Evolutionary conservation across 2,888 invertebrate genomes (phyloP), one percentile per base, ranked within the genome.

Genomic region (Pyrrhia umbra): DNA sequence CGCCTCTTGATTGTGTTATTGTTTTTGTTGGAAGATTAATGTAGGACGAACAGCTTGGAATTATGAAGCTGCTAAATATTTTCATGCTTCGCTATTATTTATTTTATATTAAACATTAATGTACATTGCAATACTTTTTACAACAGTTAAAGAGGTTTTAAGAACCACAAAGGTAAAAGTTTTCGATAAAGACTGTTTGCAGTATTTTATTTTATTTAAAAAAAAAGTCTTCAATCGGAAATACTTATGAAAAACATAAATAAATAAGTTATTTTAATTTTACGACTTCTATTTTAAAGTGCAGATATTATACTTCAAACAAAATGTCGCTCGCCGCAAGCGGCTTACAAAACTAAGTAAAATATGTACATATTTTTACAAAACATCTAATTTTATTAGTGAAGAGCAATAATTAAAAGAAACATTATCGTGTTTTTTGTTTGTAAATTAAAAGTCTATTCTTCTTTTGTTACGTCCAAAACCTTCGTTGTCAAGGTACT

Each of bases 401-500:
- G n/a, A 23, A n/a, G n/a, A n/a, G 4, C 13, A 18, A 5, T 15
- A 15, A 30, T 45, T 37, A 2, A 18, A 45, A 27, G 45, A 18
- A 46, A n/a, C 13, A 10, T 10, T 27, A 13, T 51, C 27, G 25
- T 25, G n/a, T 27, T 34, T 27, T 34, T 1, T 15, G 1, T 16
- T 54, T 23, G 10, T 45, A 37, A 49, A n/a, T n/a, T 10, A n/a
- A 43, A n/a, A n/a, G 8, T 18, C 2, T 10, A 39, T 45, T 49
- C 9, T 49, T 18, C 18, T 49, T 9, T 40, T 20, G 13, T 20
- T 42, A 25, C 49, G 13, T 18, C 67, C 1, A 9, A 20, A 15
- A 21, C 15, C 46, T 39, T 8, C 13, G 34, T 10, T 27, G 21
- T 34, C 37, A 37, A 39, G 40, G 39, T 66, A 70, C 43, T n/a